Conservation (phyloP, 2,888 invertebrate genomes). For the Ernsta delagoae region DNA sequence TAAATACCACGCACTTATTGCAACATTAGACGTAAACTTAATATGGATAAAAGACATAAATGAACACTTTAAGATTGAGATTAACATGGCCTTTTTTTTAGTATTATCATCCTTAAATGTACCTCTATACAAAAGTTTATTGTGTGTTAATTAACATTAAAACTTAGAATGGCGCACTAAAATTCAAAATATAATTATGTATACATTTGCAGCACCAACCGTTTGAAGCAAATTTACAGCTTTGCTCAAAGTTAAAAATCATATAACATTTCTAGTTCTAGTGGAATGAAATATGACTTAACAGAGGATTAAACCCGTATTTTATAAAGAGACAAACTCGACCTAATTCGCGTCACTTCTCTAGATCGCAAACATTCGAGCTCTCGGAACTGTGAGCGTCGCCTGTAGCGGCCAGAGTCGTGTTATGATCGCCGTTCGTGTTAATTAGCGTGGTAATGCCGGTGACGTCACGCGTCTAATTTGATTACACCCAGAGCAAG, state of each 20-base stretch:
- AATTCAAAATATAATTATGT: not conserved
- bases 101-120: not conserved
- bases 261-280: slow-evolving; percentile 6
- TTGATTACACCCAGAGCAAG: slow-evolving; percentile 74
- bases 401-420: slow-evolving; percentile 22
- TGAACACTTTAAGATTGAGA: not conserved
- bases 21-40: not conserved
- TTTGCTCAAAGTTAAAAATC: slow-evolving; percentile 10
- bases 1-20: too few relatives aligned
- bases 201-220: not conserved
- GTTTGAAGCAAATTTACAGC: not conserved
- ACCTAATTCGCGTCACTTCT: too few relatives aligned
- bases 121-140: not conserved
- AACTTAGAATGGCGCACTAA: not conserved
- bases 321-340: too few relatives aligned
- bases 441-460: slow-evolving; percentile 69
- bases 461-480: slow-evolving; percentile 76
- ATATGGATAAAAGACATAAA: not conserved
- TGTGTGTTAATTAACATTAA: not conserved
- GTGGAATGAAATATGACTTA: slow-evolving; percentile 8
- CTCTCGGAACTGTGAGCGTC: slow-evolving; percentile 14
- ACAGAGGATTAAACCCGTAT: slow-evolving; percentile 11
- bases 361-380: slow-evolving; percentile 39
- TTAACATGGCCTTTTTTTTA: not conserved
- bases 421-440: slow-evolving; percentile 54